Evolutionary conservation across 2,113 vertebrate species (phyloP), one percentile per base, ranked within the genome.

Genomic region (Bufo bufo): DNA sequence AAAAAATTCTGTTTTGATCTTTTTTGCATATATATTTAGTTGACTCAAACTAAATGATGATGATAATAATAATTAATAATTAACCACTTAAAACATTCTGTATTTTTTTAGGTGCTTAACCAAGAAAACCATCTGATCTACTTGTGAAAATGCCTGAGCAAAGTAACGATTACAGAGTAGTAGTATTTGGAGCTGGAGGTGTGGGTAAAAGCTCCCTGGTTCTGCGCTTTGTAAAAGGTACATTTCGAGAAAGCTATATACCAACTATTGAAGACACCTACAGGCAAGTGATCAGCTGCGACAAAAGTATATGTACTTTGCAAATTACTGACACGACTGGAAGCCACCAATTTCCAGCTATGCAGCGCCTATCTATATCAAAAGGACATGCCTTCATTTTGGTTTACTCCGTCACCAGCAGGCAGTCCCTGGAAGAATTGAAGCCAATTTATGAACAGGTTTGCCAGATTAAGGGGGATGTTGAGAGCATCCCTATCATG

Each of bases 271-370:
- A 96, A 91, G 96, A 96, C 91, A 96, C 96, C 85, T 96, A 96
- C 90, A 93, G 96, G 1, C 96, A 96, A 91, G 96, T 96, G 90
- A 96, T 96, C 92, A 96, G 96, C 92, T 96, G 96, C 11, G 96
- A 96, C 90, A 96, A 96, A 84, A 96, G 96, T 91, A 96, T 96
- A 89, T 96, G 96, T 86, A 96, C 96, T 10, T 90, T 96, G 91
- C 96, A 96, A 92, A 96, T 96, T 91, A 96, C 96, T 0, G 96
- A 96, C 90, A 96, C 96, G 3, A 96, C 96, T 0, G 96, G 96
- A 19, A 96, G 95, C 82, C 96, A 96, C 90, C 96, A 96, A 77
- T 96, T 96, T 90, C 96, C 96, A 0, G 96, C 96, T 91, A 96
- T 96, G 96, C 96, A 96, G 89, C 94, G 95, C 45, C 93, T 96